Evolutionary conservation across 2,888 invertebrate genomes (phyloP), one percentile per base, ranked within the genome.

Genomic region (Entomobrya proxima): DNA sequence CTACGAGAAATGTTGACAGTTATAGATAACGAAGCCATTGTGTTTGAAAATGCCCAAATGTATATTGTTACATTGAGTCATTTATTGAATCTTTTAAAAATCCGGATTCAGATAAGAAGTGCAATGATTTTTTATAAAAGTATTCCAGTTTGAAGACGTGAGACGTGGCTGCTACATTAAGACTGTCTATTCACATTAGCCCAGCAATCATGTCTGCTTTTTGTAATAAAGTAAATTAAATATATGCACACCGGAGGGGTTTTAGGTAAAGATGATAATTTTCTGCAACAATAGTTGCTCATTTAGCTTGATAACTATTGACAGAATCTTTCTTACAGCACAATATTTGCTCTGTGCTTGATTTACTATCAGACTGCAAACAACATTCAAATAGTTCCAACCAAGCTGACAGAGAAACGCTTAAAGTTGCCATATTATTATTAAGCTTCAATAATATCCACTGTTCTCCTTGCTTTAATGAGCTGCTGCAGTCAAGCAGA

Each of bases 231-330:
- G n/a, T n/a, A n/a, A n/a, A n/a, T n/a, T n/a, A n/a, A n/a, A n/a
- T n/a, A n/a, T n/a, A n/a, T n/a, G n/a, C 13, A 55, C 11, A 7
- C 13, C 4, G 32, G 64, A 64, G 15, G 21, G 37, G 64, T 13
- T n/a, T n/a, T n/a, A n/a, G 37, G 7, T 64, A 18, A 64, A 35
- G 27, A 64, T 7, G 13, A 21, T n/a, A 37, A 64, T 64, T 64
- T 64, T 64, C 64, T 35, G 37, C 64, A 64, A 64, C 64, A 64
- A 37, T 21, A 64, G 64, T 37, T 37, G 64, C 18, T 64, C 35
- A 37, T 37, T 64, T 37, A n/a, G 11, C 21, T 18, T 37, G 21
- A 64, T 37, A 64, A 27, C 35, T 18, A 64, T 35, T 35, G 64
- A 13, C 35, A 37, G 37, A 64, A 18, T 27, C 64, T 37, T 64